A percentile compares a stretch with the other conserved stretches of the same genome.
Conservation (phyloP, 2,888 invertebrate species). For the Smittia sp. region DNA sequence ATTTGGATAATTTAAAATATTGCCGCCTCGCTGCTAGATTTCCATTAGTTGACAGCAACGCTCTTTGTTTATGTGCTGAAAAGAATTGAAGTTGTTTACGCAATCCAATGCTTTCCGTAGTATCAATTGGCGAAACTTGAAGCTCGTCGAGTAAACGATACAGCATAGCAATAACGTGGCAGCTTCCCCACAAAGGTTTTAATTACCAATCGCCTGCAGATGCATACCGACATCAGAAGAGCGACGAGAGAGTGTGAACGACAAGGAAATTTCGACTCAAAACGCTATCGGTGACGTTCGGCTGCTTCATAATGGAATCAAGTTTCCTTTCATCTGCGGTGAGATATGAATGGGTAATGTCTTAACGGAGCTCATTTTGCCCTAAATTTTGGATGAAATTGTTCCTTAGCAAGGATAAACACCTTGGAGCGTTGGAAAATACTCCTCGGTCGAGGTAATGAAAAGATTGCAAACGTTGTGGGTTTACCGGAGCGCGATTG, state of each 20-base stretch:
- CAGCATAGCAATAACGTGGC: no score
- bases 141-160: no score
- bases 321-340: no score
- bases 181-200: no score
- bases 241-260: constrained; percentile 15
- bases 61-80: constrained; percentile 19
- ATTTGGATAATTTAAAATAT: constrained; percentile 37
- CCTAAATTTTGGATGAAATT: no score
- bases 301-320: background rate
- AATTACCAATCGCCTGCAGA: constrained; percentile 7
- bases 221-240: constrained; percentile 25
- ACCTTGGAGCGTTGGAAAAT: constrained; percentile 23
- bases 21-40: constrained; percentile 28
- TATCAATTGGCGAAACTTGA: no score
- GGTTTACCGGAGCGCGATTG: constrained; percentile 4
- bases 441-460: constrained; percentile 25
- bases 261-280: constrained; percentile 30
- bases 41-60: constrained; percentile 26
- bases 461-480: background rate
- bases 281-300: background rate
- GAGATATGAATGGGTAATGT: no score
- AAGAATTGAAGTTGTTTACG: constrained; percentile 1
- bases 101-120: background rate
- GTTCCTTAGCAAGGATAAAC: background rate
- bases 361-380: background rate